Conservation (phyloP, 2,797 vertebrate genomes). For the Falco rusticolus region DNA sequence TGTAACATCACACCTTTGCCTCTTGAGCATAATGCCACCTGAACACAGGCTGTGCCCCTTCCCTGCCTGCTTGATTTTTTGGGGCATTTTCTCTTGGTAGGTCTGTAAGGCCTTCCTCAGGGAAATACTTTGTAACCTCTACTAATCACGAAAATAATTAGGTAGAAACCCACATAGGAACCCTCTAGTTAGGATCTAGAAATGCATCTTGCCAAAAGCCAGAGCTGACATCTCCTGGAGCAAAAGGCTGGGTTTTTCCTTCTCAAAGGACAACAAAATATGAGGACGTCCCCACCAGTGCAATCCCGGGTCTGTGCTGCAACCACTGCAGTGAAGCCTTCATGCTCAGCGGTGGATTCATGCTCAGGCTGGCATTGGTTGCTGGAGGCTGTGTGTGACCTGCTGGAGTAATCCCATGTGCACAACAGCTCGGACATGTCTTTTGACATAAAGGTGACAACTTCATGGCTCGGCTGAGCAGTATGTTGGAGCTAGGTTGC, state of each 20-base stretch:
- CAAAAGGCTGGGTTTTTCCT: background rate
- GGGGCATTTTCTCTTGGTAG: background rate
- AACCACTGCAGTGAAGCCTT: background rate
- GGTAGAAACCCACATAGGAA: background rate
- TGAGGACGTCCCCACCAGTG: background rate
- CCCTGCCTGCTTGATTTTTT: background rate
- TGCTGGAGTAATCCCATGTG: background rate
- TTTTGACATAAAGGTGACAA: background rate
- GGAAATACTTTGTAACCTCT: background rate
- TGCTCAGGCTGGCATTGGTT: background rate
- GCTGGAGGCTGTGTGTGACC: background rate
- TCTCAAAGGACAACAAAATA: background rate
- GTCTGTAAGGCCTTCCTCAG: background rate
- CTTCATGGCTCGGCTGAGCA: accelerated
- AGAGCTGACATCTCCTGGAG: background rate
- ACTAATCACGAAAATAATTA: background rate
- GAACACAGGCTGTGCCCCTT: background rate
- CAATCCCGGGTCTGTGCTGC: background rate
- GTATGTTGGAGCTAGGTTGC: background rate
- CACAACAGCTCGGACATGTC: background rate
- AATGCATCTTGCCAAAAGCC: background rate
- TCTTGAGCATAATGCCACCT: accelerated
- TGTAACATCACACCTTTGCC: background rate
- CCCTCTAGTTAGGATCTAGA: background rate
- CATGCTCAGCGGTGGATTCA: accelerated